phyloP scores from a whole-genome alignment of 2,888 invertebrate genomes.

The Oxystoma pomonae region DNA sequence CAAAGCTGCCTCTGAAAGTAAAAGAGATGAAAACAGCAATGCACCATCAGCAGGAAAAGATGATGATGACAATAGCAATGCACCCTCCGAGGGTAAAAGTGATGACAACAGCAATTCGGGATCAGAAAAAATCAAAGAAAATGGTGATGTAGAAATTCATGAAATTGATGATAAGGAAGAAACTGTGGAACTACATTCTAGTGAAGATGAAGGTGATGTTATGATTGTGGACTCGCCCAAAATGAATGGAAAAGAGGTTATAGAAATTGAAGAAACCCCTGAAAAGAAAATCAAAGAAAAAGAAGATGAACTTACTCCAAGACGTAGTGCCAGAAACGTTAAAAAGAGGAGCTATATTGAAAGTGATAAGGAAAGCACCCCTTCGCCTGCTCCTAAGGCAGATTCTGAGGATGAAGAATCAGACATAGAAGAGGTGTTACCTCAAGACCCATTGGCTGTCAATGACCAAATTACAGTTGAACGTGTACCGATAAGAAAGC shows the following conservation, averaged over 20 bases:
- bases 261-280: constrained; percentile 41
- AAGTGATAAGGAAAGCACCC: constrained; percentile 44
- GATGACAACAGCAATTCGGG: constrained; percentile 10
- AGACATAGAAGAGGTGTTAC: constrained; percentile 61
- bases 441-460: constrained; percentile 54
- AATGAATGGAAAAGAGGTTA: constrained; percentile 38
- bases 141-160: constrained; percentile 30
- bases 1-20: background rate
- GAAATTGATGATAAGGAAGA: constrained; percentile 37
- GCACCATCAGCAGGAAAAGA: background rate
- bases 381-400: constrained; percentile 38
- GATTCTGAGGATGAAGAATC: constrained; percentile 47
- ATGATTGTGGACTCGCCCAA: constrained; percentile 40
- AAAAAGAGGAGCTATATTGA: constrained; percentile 52
- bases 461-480: constrained; percentile 31
- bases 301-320: constrained; percentile 34
- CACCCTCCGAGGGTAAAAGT: background rate
- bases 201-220: constrained; percentile 38
- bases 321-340: constrained; percentile 54
- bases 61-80: background rate
- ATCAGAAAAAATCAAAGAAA: background rate
- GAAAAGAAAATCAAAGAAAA: constrained; percentile 43
- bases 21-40: constrained; percentile 10
- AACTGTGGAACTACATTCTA: constrained; percentile 40
- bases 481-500: constrained; percentile 17